phyloP scores from a whole-genome alignment of 2,797 vertebrate genomes.

The Meda fulgida region DNA sequence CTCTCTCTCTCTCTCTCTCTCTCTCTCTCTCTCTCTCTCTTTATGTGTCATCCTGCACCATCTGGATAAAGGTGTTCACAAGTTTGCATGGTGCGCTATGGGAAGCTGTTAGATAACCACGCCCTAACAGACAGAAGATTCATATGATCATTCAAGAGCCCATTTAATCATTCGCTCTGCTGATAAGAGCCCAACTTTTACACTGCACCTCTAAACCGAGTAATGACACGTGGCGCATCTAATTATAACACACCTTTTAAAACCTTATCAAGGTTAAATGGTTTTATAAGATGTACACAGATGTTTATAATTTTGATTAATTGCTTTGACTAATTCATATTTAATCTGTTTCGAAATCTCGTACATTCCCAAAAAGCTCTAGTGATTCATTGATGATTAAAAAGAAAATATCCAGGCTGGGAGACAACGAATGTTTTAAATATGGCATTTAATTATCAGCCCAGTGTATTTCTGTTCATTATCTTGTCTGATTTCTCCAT shows the following conservation, averaged over 20 bases:
- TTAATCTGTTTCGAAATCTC: constrained; percentile 34
- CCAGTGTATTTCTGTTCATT: constrained; percentile 57
- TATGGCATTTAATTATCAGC: constrained; percentile 53
- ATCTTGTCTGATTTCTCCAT: constrained; percentile 60
- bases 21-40: not conserved
- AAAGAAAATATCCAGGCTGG: constrained; percentile 21
- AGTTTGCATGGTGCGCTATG: constrained; percentile 73
- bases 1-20: too few relatives aligned
- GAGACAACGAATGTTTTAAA: constrained; percentile 25
- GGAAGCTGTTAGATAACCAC: constrained; percentile 62
- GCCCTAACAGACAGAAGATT: constrained; percentile 46
- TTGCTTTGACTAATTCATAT: constrained; percentile 40
- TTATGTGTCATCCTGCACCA: constrained; percentile 76
- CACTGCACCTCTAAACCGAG: constrained; percentile 7
- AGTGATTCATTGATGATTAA: constrained; percentile 19
- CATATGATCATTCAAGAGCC: constrained; percentile 48
- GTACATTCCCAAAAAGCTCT: constrained; percentile 12
- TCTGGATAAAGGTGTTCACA: constrained; percentile 75
- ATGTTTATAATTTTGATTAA: constrained; percentile 50
- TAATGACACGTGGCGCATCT: constrained; percentile 7
- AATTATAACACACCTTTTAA: constrained; percentile 45
- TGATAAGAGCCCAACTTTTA: constrained; percentile 40
- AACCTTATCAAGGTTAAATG: constrained; percentile 47
- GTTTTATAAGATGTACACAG: constrained; percentile 47
- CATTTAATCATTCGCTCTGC: constrained; percentile 46